A percentile compares a stretch with the other conserved stretches of the same genome.
Conservation (phyloP, 2,888 invertebrate species). For the Tetranychus piercei region DNA sequence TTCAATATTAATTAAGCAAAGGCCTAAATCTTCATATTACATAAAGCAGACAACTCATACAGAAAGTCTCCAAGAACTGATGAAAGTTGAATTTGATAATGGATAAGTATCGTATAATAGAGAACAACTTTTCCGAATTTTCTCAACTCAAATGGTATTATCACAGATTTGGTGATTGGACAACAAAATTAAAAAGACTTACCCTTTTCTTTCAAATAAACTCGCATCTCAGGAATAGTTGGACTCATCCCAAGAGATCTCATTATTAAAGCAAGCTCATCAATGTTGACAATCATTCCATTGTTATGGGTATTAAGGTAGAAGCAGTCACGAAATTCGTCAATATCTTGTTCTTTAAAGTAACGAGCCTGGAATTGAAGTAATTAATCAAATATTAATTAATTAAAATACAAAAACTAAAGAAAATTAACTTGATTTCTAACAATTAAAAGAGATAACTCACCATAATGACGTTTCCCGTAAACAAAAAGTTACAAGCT, state of each 20-base stretch:
- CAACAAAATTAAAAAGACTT: conserved; percentile 23
- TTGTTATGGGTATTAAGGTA: conserved; percentile 66
- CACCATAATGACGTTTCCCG: neutral
- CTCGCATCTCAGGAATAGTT: conserved; percentile 69
- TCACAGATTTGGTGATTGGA: neutral
- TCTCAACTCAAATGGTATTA: neutral
- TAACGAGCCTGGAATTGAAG: conserved; percentile 49
- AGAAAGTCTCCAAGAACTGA: neutral
- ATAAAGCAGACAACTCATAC: neutral
- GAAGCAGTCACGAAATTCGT: conserved; percentile 90
- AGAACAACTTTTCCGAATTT: neutral
- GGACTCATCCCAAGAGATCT: conserved; percentile 81
- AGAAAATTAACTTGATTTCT: neutral
- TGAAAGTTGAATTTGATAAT: neutral
- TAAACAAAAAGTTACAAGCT: too few species aligned
- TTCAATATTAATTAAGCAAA: neutral
- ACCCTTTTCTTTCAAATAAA: conserved; percentile 55
- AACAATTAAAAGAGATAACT: neutral
- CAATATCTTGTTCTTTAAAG: conserved; percentile 83
- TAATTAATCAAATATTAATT: neutral
- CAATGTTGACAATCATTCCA: conserved; percentile 66
- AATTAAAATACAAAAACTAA: neutral
- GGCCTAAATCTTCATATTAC: neutral
- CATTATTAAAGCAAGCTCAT: conserved; percentile 84
- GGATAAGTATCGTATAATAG: neutral